Evolutionary conservation across 2,113 vertebrate species (phyloP), one percentile per base, ranked within the genome.

Genomic region (Mobula birostris): DNA sequence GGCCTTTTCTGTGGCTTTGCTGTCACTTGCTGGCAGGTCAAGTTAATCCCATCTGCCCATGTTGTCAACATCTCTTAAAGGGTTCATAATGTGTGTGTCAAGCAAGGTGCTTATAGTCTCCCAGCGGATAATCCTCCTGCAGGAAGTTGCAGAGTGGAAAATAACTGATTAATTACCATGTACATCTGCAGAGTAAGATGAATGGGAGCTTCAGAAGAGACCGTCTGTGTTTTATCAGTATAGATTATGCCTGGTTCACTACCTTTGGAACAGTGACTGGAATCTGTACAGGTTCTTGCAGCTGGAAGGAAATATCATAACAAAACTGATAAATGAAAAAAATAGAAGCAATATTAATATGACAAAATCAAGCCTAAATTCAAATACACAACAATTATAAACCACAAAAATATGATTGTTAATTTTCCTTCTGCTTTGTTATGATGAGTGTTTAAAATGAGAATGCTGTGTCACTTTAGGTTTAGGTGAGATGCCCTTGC

Each of bases 191-290:
- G 85, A 88, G 94, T 94, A 95, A 95, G 94, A 95, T 94, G 94
- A 94, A 95, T 94, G 94, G 85, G 91, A 82, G 94, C 70, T 74
- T 88, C 79, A 87, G 56, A n/a, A 40, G 82, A 94, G 94, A 94
- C 80, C 74, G 92, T 94, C 94, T 93, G 68, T 94, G 91, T 92
- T 91, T 94, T 88, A 94, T 95, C 91, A 94, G 72, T 94, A 94
- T 92, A 88, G 94, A 94, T 95, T 94, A 94, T 94, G 76, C 82
- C 80, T 77, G 94, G 94, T 94, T 94, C 94, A 94, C 29, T 90
- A 61, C 90, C 61, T 88, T 74, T 6, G 7, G 36, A 93, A 70
- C 40, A 74, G 21, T 56, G 70, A 74, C 24, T 29, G 90, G 21
- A 93, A 93, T 76, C 68, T 56, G 15, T 14, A 29, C 5, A 27